phyloP scores from a whole-genome alignment of 2,113 vertebrate genomes.

The Prolemur simus region DNA sequence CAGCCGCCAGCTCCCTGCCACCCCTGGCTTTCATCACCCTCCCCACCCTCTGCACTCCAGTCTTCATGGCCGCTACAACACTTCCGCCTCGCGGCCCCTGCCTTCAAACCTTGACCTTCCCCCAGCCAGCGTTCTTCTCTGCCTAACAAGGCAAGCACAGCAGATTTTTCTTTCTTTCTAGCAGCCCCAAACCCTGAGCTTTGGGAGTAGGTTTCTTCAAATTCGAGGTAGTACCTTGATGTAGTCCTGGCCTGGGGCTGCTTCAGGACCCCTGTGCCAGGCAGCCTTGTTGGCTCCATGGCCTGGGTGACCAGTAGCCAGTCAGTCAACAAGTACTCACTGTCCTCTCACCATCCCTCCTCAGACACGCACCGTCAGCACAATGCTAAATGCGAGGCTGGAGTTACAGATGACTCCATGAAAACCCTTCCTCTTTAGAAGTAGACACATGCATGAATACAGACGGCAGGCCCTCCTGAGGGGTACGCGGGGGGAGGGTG shows the following conservation, averaged over 20 bases:
- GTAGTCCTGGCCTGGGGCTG: background rate
- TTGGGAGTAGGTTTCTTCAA: background rate
- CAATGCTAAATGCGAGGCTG: background rate
- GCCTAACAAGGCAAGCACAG: background rate
- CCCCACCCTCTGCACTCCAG: too few relatives aligned
- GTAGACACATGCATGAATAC: background rate
- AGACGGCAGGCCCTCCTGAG: background rate
- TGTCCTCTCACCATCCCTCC: background rate
- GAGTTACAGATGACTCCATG: background rate
- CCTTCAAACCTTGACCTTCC: background rate
- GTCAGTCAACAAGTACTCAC: background rate
- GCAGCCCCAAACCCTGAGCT: background rate
- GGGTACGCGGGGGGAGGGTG: fast-evolving
- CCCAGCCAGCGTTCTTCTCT: background rate
- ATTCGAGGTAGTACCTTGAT: background rate
- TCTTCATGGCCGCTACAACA: background rate
- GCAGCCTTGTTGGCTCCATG: background rate
- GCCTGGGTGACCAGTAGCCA: background rate
- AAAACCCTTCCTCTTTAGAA: background rate
- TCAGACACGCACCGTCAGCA: too few relatives aligned
- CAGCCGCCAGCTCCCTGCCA: background rate
- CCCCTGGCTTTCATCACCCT: background rate
- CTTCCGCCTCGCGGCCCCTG: background rate
- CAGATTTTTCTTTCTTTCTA: background rate
- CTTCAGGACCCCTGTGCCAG: background rate